Base-by-base conservation (phyloP, 2,888 invertebrate genomes). In the Cephus rjabovi region DNA sequence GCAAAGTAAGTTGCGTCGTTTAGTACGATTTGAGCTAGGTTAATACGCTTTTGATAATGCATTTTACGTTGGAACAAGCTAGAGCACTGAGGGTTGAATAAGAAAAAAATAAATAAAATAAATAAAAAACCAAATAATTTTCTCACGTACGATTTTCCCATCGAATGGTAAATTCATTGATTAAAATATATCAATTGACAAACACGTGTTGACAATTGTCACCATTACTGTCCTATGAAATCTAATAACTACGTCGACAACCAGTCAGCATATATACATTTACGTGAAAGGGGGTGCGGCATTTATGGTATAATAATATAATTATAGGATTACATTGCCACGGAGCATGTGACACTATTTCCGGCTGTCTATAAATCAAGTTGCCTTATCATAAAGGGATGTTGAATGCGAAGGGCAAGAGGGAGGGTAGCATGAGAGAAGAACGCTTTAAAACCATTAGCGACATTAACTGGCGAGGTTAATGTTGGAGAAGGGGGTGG, bases 1-100 rank as follows among this genome's bases (percentile, higher is more conserved):
- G 84, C 82, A 85, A 86, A 86, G 84, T 86, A 86, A 86, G 86
- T 86, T 86, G 84, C 84, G 85, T 84, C 86, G 85, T 86, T 86
- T 86, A 86, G 85, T 84, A 84, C 83, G 86, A 86, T 87, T 86
- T 84, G 84, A 86, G 86, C 83, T 81, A 80, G 83, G 84, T 85
- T 86, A 86, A 86, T 86, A 84, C 85, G 83, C 85, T 86, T 85
- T 56, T 85, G 85, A 86, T 85, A 86, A 85, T 84, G 84, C 84
- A 84, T 86, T 86, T 83, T 83, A 83, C 81, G 82, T 84, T 69
- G 15, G 33, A 68, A 31, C 75, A 30, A 76, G 79, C 81, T 34
- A 76, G 76, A 71, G 71, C 23, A 23, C 15, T 56, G 9, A 15
- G 30, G 71, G 30, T 23, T 23, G 71, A 71, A 30, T 34, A 23